phyloP scores from a whole-genome alignment of 2,797 vertebrate genomes.

The Parauchenoglanis ngamensis region DNA sequence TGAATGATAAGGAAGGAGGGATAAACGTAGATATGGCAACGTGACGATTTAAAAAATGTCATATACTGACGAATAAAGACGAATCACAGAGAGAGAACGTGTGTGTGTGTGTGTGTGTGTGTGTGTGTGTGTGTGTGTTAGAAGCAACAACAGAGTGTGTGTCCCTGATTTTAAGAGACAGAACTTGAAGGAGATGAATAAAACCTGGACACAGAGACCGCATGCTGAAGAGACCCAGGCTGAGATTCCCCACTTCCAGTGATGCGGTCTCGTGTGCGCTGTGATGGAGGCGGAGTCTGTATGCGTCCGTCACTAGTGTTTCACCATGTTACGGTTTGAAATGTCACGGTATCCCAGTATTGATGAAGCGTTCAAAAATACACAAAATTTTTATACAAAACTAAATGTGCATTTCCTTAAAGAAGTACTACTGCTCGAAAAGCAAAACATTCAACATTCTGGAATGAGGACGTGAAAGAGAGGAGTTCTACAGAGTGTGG shows the following conservation, averaged over 20 bases:
- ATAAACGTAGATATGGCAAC: slow-evolving; percentile 6
- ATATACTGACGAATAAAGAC: not conserved
- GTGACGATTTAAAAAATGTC: not conserved
- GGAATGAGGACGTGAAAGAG: too few relatives aligned
- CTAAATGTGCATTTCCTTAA: too few relatives aligned
- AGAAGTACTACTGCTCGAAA: too few relatives aligned
- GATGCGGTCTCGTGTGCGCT: not conserved
- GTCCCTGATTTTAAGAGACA: not conserved
- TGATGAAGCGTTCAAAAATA: not conserved
- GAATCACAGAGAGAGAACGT: not conserved
- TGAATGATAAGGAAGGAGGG: not conserved
- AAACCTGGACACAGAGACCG: not conserved
- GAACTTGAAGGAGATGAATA: not conserved
- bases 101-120: slow-evolving; percentile 14
- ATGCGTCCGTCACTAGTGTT: not conserved
- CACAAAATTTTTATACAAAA: not conserved
- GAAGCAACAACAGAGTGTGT: not conserved
- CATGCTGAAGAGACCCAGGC: not conserved
- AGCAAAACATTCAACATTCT: too few relatives aligned
- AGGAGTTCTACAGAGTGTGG: too few relatives aligned
- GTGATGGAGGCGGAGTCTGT: not conserved
- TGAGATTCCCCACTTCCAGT: not conserved
- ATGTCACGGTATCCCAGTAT: not conserved
- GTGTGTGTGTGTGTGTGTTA: slow-evolving; percentile 7
- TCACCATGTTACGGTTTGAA: not conserved